A percentile compares a stretch with the other conserved stretches of the same genome.
phyloP scores from a whole-genome alignment of 1,140 invertebrate genomes.

The Homarus americanus region DNA sequence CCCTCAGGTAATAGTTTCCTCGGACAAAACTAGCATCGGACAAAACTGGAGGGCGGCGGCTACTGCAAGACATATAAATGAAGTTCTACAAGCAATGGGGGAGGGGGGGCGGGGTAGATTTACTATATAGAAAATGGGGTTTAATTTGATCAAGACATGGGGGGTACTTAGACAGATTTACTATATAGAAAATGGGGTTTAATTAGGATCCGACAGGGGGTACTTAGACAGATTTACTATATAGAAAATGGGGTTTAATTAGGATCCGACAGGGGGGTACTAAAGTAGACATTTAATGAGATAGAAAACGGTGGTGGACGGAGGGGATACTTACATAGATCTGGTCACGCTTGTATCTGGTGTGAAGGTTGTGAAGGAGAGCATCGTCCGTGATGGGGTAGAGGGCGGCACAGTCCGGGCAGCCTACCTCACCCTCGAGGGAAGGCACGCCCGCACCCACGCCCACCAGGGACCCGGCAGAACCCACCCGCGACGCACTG shows the following conservation, averaged over 20 bases:
- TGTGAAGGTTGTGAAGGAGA: conserved; percentile 87
- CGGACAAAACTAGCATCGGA: too few species aligned
- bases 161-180: background rate
- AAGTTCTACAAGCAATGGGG: too few species aligned
- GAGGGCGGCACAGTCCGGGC: conserved; percentile 87
- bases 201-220: background rate
- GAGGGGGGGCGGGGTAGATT: too few species aligned
- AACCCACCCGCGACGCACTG: conserved; percentile 31
- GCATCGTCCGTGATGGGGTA: conserved; percentile 87
- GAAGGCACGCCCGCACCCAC: conserved; percentile 50
- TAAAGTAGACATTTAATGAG: background rate
- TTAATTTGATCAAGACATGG: too few species aligned
- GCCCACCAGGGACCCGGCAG: conserved; percentile 38
- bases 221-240: background rate
- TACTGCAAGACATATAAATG: too few species aligned
- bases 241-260: background rate
- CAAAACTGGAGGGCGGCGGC: too few species aligned
- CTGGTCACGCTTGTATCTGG: conserved; percentile 87
- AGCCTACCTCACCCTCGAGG: conserved; percentile 81
- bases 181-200: background rate
- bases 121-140: background rate
- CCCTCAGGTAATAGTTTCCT: too few species aligned
- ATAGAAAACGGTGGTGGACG: background rate
- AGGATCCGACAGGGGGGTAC: too few species aligned
- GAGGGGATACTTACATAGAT: conserved; percentile 84